A percentile compares a stretch with the other conserved stretches of the same genome.
phyloP scores from a whole-genome alignment of 2,888 invertebrate species.

The Eilema depressum region DNA sequence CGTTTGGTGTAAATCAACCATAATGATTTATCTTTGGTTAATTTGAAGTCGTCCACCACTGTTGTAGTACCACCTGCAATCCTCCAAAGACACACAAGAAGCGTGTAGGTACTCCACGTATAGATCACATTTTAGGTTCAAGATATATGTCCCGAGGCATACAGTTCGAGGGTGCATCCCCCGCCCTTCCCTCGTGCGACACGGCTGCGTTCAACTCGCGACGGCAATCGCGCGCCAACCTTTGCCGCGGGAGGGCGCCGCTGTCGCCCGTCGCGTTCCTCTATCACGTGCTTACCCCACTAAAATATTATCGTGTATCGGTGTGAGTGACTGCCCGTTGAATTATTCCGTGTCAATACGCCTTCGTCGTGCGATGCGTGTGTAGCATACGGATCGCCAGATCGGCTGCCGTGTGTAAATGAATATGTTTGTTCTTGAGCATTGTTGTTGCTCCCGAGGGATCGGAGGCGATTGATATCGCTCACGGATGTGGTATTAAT shows the following conservation, averaged over 20 bases:
- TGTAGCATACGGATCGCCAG: slow-evolving; percentile 73
- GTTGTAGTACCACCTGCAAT: no score
- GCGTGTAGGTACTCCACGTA: no score
- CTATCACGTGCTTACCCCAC: slow-evolving; percentile 71
- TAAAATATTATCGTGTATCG: slow-evolving; percentile 60
- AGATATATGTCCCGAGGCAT: no score
- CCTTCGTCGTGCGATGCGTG: slow-evolving; percentile 73
- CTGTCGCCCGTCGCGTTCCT: slow-evolving; percentile 61
- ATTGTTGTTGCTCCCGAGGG: slow-evolving; percentile 75
- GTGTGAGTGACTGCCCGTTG: slow-evolving; percentile 78
- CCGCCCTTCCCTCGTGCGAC: slow-evolving; percentile 65
- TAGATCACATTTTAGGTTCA: no score
- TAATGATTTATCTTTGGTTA: no score
- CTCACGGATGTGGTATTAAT: slow-evolving; percentile 66
- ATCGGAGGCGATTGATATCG: slow-evolving; percentile 72
- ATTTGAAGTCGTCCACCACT: no score
- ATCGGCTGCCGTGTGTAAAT: slow-evolving; percentile 73
- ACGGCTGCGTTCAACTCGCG: slow-evolving; percentile 55
- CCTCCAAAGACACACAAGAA: no score
- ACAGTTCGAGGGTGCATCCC: slow-evolving; percentile 76
- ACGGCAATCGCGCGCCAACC: slow-evolving; percentile 83
- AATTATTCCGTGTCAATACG: slow-evolving; percentile 80
- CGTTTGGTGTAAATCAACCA: no score
- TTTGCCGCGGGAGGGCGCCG: slow-evolving; percentile 82
- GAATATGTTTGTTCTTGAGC: slow-evolving; percentile 78